phyloP scores from a whole-genome alignment of 2,113 vertebrate genomes.

The Corythornis madagascariensis region DNA sequence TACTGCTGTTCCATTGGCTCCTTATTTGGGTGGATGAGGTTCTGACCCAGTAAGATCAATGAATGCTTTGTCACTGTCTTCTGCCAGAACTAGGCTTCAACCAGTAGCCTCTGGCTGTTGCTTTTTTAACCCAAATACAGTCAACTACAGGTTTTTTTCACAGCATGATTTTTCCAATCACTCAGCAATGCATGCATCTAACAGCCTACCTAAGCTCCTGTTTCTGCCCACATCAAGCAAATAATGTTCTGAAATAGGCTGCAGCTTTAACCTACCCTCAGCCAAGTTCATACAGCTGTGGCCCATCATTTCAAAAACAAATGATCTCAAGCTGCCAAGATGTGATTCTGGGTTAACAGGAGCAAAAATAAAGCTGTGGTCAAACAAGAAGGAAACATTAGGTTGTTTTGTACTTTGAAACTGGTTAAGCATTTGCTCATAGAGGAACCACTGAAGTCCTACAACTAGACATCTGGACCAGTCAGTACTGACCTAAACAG shows the following conservation, averaged over 20 bases:
- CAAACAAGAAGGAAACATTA: conserved; percentile 28
- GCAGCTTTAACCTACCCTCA: background rate
- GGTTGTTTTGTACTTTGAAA: conserved; percentile 28
- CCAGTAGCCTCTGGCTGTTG: background rate
- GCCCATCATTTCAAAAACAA: background rate
- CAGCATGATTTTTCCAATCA: background rate
- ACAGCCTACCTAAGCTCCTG: background rate
- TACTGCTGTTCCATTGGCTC: background rate
- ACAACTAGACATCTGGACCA: background rate
- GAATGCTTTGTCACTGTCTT: background rate
- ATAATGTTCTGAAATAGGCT: background rate
- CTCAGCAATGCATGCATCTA: background rate
- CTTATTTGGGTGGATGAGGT: background rate
- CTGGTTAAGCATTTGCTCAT: background rate
- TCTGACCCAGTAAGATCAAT: background rate
- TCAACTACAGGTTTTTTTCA: background rate
- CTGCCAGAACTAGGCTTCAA: background rate
- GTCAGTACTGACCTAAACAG: background rate
- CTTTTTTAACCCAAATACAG: background rate
- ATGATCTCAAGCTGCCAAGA: background rate
- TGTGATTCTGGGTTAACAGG: background rate
- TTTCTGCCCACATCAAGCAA: background rate
- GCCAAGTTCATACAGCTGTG: background rate
- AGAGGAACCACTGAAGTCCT: background rate
- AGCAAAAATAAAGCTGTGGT: background rate